phyloP scores from a whole-genome alignment of 2,888 invertebrate genomes.

The Zygaena filipendulae region DNA sequence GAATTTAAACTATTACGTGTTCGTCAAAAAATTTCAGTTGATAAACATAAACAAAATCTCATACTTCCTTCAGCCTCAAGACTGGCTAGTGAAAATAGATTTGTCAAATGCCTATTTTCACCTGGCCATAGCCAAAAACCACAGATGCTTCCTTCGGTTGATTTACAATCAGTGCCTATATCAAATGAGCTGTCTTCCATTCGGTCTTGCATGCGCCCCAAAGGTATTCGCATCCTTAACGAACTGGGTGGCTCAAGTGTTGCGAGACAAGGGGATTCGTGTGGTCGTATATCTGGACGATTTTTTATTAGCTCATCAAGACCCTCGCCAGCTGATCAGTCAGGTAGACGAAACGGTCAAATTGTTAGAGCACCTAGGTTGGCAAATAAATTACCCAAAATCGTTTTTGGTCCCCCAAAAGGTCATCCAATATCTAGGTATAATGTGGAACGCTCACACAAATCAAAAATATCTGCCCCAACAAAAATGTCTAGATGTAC shows the following conservation, averaged over 20 bases:
- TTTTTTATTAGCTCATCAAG: conserved; percentile 14
- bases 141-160: conserved; percentile 14
- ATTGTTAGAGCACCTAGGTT: conserved; percentile 11
- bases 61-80: conserved; percentile 8
- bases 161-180: conserved; percentile 9
- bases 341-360: conserved; percentile 7
- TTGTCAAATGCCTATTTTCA: conserved; percentile 16
- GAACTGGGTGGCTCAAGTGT: conserved; percentile 15
- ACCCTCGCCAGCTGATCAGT: not conserved
- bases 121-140: conserved; percentile 4
- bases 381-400: conserved; percentile 15
- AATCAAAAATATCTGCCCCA: conserved; percentile 11
- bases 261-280: conserved; percentile 11
- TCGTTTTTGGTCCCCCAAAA: conserved; percentile 9
- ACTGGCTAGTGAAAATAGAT: conserved; percentile 13
- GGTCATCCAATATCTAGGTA: conserved; percentile 3
- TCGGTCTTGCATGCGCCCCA: conserved; percentile 17
- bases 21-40: conserved; percentile 7
- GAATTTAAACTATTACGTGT: conserved; percentile 1
- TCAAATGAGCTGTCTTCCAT: conserved; percentile 17
- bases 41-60: conserved; percentile 12
- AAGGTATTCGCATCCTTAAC: conserved; percentile 12
- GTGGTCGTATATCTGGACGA: conserved; percentile 17
- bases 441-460: conserved; percentile 9
- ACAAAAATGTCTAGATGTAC: conserved; percentile 7